These are phyloP conservation scores for Achlya flavicornis DNA, from an alignment of 2,888 invertebrate genomes.

Conservation along the genomic window DNA sequence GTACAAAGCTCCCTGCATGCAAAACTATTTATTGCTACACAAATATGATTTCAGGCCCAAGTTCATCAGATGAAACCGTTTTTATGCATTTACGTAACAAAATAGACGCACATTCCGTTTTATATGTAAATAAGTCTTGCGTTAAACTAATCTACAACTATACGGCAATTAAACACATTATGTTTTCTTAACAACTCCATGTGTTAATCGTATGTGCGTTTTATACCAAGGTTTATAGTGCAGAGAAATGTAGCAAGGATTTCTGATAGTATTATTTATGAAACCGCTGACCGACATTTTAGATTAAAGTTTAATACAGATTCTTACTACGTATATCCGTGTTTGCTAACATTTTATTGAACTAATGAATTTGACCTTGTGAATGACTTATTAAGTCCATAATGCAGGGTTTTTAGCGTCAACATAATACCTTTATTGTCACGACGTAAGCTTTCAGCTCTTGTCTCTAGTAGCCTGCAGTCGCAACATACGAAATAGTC, in stretches of 20 bases:
- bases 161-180: constrained; percentile 27
- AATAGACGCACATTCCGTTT: neutral
- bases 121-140: constrained; percentile 29
- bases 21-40: neutral
- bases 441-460: too few species aligned
- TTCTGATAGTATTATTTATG: too few species aligned
- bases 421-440: too few species aligned
- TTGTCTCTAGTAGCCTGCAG: too few species aligned
- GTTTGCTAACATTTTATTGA: too few species aligned
- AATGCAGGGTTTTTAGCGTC: too few species aligned
- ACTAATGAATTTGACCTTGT: too few species aligned
- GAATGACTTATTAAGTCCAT: too few species aligned
- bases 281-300: too few species aligned
- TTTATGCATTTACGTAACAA: neutral
- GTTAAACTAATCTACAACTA: constrained; percentile 20
- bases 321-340: too few species aligned
- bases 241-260: neutral
- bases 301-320: too few species aligned
- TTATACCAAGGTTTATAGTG: neutral
- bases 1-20: neutral
- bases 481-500: too few species aligned
- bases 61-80: neutral
- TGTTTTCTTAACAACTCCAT: constrained; percentile 20
- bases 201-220: constrained; percentile 1
- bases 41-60: neutral